Conservation (phyloP, 2,888 invertebrate genomes). For the Eulithis testata region DNA sequence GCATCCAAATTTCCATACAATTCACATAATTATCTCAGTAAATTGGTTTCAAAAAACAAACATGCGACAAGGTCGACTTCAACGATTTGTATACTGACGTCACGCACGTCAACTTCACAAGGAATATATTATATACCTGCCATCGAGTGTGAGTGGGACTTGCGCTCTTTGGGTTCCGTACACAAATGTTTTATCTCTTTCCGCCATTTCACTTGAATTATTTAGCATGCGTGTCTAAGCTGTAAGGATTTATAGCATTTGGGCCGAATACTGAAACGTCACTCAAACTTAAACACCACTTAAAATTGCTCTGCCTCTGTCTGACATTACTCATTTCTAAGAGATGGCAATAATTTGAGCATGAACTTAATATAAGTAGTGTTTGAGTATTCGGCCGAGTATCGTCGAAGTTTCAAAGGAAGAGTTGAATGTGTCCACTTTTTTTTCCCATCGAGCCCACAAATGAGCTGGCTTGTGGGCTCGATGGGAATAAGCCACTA, state of each 20-base stretch:
- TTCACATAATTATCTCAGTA: slow-evolving; percentile 42
- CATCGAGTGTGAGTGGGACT: slow-evolving; percentile 9
- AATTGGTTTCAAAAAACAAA: slow-evolving; percentile 55
- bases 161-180: slow-evolving; percentile 9
- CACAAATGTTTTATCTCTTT: slow-evolving; percentile 2
- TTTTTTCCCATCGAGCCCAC: no score
- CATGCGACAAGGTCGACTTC: slow-evolving; percentile 60
- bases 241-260: slow-evolving; percentile 5
- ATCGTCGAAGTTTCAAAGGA: slow-evolving; percentile 1
- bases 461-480: no score
- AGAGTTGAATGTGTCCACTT: slow-evolving; percentile 1
- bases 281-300: no score
- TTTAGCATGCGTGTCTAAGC: slow-evolving; percentile 6
- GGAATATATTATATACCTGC: slow-evolving; percentile 53
- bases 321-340: no score
- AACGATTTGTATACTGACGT: slow-evolving; percentile 65
- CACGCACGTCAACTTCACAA: slow-evolving; percentile 31
- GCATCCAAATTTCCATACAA: slow-evolving; percentile 32
- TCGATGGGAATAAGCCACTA: no score
- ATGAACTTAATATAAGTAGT: no score
- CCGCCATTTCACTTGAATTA: slow-evolving; percentile 8
- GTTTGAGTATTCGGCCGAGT: no score
- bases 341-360: no score
- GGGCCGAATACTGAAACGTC: no score
- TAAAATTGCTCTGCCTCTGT: no score